A percentile compares a stretch with the other conserved stretches of the same genome.
Conservation (phyloP, 2,113 vertebrate genomes). For the Apodemus speciosus region DNA sequence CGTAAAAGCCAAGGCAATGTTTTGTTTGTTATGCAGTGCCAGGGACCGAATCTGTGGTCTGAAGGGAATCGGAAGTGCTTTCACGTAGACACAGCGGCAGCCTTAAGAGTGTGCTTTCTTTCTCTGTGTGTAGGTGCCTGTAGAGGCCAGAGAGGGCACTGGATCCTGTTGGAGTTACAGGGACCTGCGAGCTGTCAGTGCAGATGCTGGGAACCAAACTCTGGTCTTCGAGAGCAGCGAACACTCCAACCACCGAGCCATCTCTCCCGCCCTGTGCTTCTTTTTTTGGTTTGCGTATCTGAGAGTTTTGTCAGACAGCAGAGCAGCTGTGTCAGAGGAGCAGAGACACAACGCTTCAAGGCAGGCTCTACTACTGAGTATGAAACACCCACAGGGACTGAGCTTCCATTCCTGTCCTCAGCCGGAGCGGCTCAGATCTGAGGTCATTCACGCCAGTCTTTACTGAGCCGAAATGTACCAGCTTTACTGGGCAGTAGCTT, state of each 20-base stretch:
- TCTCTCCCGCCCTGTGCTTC: not conserved
- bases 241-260: too few relatives aligned
- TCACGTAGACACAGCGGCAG: not conserved
- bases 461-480: not conserved
- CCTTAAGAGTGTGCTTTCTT: not conserved
- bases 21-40: not conserved
- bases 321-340: not conserved
- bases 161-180: not conserved
- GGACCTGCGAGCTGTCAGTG: fast-evolving
- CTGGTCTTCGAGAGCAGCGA: not conserved
- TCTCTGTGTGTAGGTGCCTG: not conserved
- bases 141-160: not conserved
- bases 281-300: not conserved
- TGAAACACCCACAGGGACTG: not conserved
- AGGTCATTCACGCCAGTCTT: not conserved
- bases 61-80: too few relatives aligned
- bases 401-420: not conserved
- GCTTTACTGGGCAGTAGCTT: not conserved
- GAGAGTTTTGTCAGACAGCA: not conserved
- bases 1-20: not conserved
- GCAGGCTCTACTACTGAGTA: not conserved
- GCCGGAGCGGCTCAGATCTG: not conserved
- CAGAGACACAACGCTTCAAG: not conserved
- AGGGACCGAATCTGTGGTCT: not conserved
- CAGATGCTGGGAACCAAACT: not conserved